phyloP scores from a whole-genome alignment of 2,113 vertebrate genomes.

The Apus apus region DNA sequence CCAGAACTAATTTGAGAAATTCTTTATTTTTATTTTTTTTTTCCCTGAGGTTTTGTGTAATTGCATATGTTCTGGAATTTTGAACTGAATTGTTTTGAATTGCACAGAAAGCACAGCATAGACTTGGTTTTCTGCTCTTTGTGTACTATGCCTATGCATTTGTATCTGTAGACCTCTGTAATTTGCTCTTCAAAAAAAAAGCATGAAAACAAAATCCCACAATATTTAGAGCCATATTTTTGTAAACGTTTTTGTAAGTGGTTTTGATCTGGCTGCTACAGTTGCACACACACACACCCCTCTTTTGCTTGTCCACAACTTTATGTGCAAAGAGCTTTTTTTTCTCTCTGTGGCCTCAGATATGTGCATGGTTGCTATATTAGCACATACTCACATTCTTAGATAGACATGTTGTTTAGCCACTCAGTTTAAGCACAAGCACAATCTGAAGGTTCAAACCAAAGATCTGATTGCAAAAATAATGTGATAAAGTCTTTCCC shows the following conservation, averaged over 20 bases:
- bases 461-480: neutral
- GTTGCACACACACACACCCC: neutral
- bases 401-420: neutral
- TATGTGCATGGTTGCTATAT: neutral
- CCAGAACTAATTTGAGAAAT: conserved; percentile 46
- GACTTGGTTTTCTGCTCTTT: neutral
- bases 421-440: neutral
- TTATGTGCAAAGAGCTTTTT: neutral
- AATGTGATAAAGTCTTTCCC: neutral
- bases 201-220: neutral
- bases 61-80: conserved; percentile 14
- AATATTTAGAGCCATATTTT: neutral
- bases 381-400: neutral
- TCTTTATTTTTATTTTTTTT: neutral
- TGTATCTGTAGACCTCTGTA: neutral
- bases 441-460: neutral
- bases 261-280: neutral
- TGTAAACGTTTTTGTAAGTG: neutral
- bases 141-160: neutral
- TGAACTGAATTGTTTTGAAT: neutral
- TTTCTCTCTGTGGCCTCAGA: neutral
- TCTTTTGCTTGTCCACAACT: neutral
- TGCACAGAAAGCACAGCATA: neutral
- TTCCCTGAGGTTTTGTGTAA: neutral
- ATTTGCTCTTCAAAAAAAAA: neutral